phyloP scores from a whole-genome alignment of 2,888 invertebrate species.

The Hofmannophila pseudospretella region DNA sequence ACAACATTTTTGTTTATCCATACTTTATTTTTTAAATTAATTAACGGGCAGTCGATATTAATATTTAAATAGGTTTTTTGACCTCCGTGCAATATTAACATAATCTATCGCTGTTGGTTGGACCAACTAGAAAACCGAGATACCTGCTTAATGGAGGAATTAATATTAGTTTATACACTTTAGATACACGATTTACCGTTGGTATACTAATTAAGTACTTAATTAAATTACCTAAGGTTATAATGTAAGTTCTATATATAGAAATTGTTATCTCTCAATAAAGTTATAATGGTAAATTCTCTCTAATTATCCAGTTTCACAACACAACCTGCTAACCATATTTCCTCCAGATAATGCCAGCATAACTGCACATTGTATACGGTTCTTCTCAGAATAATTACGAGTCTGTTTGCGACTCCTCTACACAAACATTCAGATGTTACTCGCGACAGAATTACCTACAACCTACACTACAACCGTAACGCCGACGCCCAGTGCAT shows the following conservation, averaged over 20 bases:
- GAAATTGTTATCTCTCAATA: too few relatives aligned
- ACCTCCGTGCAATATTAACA: background rate
- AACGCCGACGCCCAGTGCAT: constrained; percentile 59
- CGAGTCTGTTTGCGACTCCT: constrained; percentile 67
- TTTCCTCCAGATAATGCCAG: constrained; percentile 38
- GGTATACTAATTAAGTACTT: too few relatives aligned
- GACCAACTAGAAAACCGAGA: background rate
- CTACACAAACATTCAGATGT: constrained; percentile 66
- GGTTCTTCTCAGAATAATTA: constrained; percentile 58
- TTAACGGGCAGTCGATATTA: background rate
- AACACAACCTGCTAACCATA: constrained; percentile 28
- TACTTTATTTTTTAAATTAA: constrained; percentile 1
- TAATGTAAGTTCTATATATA: too few relatives aligned
- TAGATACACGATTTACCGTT: too few relatives aligned
- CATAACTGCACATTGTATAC: constrained; percentile 47
- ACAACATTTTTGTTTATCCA: constrained; percentile 5
- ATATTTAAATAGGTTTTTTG: background rate
- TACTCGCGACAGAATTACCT: constrained; percentile 58
- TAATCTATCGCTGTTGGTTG: background rate
- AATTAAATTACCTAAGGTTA: too few relatives aligned
- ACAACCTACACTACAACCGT: constrained; percentile 40
- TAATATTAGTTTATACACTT: too few relatives aligned
- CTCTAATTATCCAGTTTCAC: constrained; percentile 15
- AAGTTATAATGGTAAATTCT: too few relatives aligned
- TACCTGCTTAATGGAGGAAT: too few relatives aligned